Conservation (phyloP, 1,140 invertebrate genomes). For the Microplitis demolitor region DNA sequence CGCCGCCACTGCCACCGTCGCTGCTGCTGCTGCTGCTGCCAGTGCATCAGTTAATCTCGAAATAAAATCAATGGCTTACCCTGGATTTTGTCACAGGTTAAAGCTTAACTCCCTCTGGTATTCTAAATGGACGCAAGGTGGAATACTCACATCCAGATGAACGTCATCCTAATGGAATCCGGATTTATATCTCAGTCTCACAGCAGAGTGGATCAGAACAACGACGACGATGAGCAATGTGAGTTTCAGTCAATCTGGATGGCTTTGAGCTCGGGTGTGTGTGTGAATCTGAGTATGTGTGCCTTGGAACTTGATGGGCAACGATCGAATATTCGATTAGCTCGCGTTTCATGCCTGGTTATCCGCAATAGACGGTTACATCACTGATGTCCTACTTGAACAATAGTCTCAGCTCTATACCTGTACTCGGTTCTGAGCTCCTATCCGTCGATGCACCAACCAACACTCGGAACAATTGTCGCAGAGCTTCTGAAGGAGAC, state of each 20-base stretch:
- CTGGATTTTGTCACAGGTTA: background rate
- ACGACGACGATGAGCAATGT: too few relatives aligned
- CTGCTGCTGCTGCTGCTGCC: background rate
- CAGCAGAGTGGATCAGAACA: too few relatives aligned
- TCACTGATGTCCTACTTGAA: background rate
- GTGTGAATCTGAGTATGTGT: background rate
- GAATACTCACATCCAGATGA: background rate
- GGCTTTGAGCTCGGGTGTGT: too few relatives aligned
- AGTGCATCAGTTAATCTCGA: constrained; percentile 13
- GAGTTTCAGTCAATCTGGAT: too few relatives aligned
- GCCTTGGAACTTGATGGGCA: constrained; percentile 6
- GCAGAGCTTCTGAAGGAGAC: background rate
- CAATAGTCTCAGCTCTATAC: constrained; percentile 2
- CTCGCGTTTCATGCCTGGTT: constrained; percentile 21
- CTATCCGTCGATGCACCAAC: background rate
- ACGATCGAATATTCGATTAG: constrained; percentile 29
- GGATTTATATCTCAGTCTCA: background rate
- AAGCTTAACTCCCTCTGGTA: background rate
- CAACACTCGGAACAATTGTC: background rate
- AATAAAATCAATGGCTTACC: constrained; percentile 16
- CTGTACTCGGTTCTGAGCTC: too few relatives aligned
- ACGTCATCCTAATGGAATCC: background rate
- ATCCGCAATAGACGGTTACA: constrained; percentile 23
- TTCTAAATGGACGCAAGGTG: background rate
- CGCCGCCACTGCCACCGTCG: background rate